These are phyloP conservation scores for Caloenas nicobarica DNA, from an alignment of 2,113 vertebrate genomes.

Conservation along the genomic window DNA sequence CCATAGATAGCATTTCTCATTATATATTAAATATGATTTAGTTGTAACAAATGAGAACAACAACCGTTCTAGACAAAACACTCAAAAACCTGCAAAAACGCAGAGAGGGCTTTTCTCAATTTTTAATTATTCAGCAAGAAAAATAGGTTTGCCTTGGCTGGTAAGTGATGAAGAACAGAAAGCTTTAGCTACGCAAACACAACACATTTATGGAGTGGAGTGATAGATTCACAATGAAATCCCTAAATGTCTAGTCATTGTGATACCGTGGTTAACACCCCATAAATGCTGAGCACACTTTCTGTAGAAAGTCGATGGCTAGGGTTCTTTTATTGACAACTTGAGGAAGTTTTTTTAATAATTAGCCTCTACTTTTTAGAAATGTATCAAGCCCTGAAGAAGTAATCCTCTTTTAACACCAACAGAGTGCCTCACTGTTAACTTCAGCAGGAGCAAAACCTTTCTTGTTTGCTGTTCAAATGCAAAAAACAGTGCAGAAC, in stretches of 20 bases:
- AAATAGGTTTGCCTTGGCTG: not conserved
- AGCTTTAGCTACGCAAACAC: not conserved
- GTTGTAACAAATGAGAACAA: not conserved
- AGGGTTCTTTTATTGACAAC: not conserved
- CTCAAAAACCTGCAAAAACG: not conserved
- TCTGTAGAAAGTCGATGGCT: not conserved
- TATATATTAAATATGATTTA: not conserved
- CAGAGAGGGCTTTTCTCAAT: not conserved
- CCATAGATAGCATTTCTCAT: not conserved
- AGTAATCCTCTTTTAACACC: not conserved
- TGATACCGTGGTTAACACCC: not conserved
- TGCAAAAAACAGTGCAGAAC: not conserved
- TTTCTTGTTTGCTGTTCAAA: not conserved
- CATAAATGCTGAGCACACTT: not conserved
- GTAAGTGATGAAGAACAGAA: not conserved
- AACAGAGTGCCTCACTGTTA: not conserved
- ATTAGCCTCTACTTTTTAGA: not conserved
- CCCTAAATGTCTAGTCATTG: not conserved
- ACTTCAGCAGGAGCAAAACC: not conserved
- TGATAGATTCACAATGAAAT: not conserved
- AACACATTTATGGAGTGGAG: not conserved
- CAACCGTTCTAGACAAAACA: not conserved
- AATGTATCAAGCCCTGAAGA: not conserved
- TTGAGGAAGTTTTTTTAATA: not conserved
- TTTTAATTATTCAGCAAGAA: not conserved